Conservation (phyloP, 2,797 vertebrate genomes). For the Coregonus sp. region DNA sequence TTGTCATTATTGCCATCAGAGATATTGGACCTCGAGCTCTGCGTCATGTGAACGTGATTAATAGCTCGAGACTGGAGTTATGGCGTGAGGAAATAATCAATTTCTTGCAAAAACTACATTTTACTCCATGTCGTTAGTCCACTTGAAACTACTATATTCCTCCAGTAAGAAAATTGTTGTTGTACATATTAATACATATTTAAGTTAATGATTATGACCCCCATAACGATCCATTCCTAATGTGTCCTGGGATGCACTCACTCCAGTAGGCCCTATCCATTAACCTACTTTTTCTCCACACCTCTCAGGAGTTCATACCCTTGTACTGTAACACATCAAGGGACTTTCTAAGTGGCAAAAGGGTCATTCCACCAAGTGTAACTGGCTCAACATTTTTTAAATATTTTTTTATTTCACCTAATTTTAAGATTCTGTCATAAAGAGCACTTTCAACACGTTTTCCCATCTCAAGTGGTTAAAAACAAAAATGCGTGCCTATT, state of each 20-base stretch:
- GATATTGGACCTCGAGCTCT: slow-evolving; percentile 2
- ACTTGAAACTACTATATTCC: neutral
- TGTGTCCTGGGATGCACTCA: neutral
- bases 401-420: too few species aligned
- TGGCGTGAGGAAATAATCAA: neutral
- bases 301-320: neutral
- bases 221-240: neutral
- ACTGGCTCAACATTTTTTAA: too few species aligned
- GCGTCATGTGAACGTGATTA: slow-evolving; percentile 43
- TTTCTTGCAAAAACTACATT: too few species aligned
- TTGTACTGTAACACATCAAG: neutral
- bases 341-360: neutral
- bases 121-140: neutral
- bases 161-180: neutral
- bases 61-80: slow-evolving; percentile 15
- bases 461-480: too few species aligned
- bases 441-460: too few species aligned
- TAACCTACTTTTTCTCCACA: neutral
- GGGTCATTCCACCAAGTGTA: too few species aligned
- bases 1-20: slow-evolving; percentile 14
- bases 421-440: too few species aligned
- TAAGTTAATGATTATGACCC: neutral
- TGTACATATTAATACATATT: neutral
- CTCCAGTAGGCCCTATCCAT: neutral
- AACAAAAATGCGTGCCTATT: too few species aligned